Conservation (phyloP, 2,113 vertebrate species). For the Neolamprologus caudopunctatus region DNA sequence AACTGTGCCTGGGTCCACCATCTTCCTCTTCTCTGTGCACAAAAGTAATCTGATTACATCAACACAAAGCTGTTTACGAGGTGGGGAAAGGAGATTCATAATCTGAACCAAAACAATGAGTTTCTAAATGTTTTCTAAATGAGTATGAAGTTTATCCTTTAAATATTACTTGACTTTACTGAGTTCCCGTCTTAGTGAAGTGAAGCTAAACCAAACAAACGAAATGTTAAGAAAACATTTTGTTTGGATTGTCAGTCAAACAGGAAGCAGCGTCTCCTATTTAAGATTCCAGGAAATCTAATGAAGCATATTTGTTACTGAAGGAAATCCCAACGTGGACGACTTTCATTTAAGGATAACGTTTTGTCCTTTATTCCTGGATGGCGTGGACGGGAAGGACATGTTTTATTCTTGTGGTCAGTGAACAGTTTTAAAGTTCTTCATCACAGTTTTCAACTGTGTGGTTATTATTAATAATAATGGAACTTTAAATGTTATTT, state of each 20-base stretch:
- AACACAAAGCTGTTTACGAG: background rate
- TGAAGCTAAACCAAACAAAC: background rate
- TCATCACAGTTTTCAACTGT: background rate
- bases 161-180: accelerated
- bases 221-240: accelerated
- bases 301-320: background rate
- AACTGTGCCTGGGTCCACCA: background rate
- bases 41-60: background rate
- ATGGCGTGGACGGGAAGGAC: background rate
- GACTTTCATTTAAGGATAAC: accelerated
- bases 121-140: background rate
- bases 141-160: background rate
- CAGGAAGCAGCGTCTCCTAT: background rate
- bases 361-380: background rate
- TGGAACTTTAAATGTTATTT: background rate
- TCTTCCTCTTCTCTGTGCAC: accelerated
- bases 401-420: accelerated
- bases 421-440: background rate
- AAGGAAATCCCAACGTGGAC: background rate
- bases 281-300: background rate
- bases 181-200: accelerated
- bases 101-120: background rate
- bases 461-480: background rate
- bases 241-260: background rate
- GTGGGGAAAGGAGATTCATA: accelerated